A percentile compares a stretch with the other conserved stretches of the same genome.
Conservation (phyloP, 2,797 vertebrate species). For the Sebastes hubbsi region DNA sequence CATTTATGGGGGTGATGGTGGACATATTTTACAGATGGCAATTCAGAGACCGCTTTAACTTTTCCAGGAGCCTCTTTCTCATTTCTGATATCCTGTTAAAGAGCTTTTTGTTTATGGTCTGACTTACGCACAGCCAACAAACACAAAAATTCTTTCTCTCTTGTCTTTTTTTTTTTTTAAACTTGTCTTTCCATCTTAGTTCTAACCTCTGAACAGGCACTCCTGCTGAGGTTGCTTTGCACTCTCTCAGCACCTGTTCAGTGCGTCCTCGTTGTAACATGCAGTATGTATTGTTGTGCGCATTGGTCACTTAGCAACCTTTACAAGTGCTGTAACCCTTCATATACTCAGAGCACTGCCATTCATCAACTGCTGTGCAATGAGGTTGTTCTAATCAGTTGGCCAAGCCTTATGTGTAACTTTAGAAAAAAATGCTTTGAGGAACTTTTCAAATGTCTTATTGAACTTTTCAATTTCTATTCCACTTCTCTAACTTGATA, state of each 20-base stretch:
- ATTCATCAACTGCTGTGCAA: neutral
- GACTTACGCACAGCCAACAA: neutral
- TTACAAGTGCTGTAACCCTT: neutral
- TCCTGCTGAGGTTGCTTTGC: neutral
- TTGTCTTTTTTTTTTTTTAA: neutral
- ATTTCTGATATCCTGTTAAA: neutral
- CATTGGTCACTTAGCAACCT: neutral
- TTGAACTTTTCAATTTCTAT: neutral
- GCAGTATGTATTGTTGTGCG: neutral
- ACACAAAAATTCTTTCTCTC: neutral
- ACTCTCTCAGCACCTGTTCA: neutral
- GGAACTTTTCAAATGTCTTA: neutral
- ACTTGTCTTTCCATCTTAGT: neutral
- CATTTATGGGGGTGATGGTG: slow-evolving; percentile 21
- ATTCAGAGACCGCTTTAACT: neutral
- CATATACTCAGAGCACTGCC: neutral
- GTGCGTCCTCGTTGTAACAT: neutral
- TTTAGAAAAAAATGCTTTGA: neutral
- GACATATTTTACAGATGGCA: slow-evolving; percentile 8
- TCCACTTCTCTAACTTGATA: neutral
- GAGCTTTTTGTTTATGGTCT: neutral
- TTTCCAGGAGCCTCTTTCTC: neutral
- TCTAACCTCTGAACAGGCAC: neutral
- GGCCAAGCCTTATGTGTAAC: neutral
- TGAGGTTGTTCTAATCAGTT: neutral